These are phyloP conservation scores for Mythimna albipuncta DNA, from an alignment of 2,888 invertebrate species.

Conservation along the genomic window DNA sequence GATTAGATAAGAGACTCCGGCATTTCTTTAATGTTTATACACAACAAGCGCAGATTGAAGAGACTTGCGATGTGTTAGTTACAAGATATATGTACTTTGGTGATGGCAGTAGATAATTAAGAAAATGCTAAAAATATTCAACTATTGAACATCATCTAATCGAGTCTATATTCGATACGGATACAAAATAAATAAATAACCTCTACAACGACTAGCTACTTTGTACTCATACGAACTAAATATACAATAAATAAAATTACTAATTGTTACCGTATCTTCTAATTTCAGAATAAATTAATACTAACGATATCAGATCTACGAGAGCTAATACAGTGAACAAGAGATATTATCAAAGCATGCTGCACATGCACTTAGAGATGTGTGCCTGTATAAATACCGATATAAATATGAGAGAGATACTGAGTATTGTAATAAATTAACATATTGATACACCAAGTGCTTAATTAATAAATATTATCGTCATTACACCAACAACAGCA, in stretches of 20 bases:
- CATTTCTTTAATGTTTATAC: conserved; percentile 44
- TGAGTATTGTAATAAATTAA: conserved; percentile 74
- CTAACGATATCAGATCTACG: conserved; percentile 74
- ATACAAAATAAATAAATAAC: conserved; percentile 65
- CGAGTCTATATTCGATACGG: conserved; percentile 34
- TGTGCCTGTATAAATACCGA: conserved; percentile 75
- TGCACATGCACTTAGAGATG: conserved; percentile 81
- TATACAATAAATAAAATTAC: conserved; percentile 64
- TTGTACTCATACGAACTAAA: conserved; percentile 80
- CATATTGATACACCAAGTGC: conserved; percentile 73
- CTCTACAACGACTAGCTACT: conserved; percentile 85
- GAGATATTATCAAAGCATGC: conserved; percentile 82
- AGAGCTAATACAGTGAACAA: conserved; percentile 71
- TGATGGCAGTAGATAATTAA: conserved; percentile 58
- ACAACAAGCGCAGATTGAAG: conserved; percentile 61
- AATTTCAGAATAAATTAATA: conserved; percentile 56
- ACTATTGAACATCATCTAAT: conserved; percentile 47
- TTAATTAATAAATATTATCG: conserved; percentile 66
- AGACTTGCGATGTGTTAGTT: conserved; percentile 68
- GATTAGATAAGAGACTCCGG: conserved; percentile 42
- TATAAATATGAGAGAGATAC: conserved; percentile 71
- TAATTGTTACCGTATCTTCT: conserved; percentile 64
- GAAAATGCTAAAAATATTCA: conserved; percentile 61
- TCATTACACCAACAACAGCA: conserved; percentile 77
- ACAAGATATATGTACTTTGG: conserved; percentile 63